Evolutionary conservation across 2,113 vertebrate species (phyloP).

Genomic region (Hyperopisus bebe): DNA sequence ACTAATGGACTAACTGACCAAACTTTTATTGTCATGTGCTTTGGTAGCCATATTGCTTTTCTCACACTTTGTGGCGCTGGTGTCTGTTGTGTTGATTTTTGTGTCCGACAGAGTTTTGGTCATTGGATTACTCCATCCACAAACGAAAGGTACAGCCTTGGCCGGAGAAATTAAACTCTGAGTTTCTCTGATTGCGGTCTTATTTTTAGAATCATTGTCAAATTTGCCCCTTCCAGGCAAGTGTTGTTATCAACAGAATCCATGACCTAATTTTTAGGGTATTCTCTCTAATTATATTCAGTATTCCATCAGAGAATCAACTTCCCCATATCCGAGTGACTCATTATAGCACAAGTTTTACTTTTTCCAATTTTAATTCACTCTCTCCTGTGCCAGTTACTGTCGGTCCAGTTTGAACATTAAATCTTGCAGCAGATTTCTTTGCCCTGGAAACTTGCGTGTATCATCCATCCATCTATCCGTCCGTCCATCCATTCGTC

Average conservation of each 20-base stretch:
- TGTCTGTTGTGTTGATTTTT: no score
- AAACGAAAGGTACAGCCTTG: not conserved
- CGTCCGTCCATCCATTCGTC: not conserved
- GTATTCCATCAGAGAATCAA: slow-evolving; percentile 22
- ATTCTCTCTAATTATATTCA: slow-evolving; percentile 27
- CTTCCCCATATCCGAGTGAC: slow-evolving; percentile 1
- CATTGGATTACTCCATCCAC: not conserved
- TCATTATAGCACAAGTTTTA: slow-evolving; percentile 18
- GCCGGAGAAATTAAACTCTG: not conserved
- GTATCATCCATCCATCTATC: not conserved
- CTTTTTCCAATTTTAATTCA: slow-evolving; percentile 30
- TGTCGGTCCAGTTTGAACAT: slow-evolving; percentile 20
- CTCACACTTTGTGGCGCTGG: not conserved
- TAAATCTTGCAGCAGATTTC: not conserved
- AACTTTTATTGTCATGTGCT: not conserved
- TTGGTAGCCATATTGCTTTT: not conserved
- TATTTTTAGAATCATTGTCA: slow-evolving; percentile 18
- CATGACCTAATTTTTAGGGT: slow-evolving; percentile 23
- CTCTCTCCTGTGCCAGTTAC: slow-evolving; percentile 25
- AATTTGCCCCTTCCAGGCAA: not conserved
- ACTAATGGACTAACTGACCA: not conserved
- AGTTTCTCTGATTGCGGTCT: slow-evolving; percentile 6
- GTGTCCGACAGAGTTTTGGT: not conserved
- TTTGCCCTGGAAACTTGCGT: not conserved
- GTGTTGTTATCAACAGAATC: slow-evolving; percentile 22